Base-by-base conservation (phyloP, 2,888 invertebrate species). In the Dichetophora obliterata region DNA sequence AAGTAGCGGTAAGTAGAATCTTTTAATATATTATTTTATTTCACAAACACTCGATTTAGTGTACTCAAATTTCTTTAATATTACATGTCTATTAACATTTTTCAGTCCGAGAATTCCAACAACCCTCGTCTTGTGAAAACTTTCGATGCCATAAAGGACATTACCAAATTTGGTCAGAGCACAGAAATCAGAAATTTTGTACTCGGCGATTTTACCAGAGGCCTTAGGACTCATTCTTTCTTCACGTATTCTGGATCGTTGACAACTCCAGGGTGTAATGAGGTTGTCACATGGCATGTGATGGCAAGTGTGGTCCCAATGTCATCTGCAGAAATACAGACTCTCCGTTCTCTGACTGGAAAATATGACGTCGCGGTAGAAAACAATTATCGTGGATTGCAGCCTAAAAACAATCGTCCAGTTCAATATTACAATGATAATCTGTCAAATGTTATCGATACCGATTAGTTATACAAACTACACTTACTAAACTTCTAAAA, bases 211-310 rank as follows among this genome's bases (percentile, higher is more conserved):
- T 3, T 84, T 86, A 0, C 78, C 88, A 22, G 76, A 88, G 52
- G 83, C 85, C 11, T 31, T 31, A 34, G 16, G 16, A 68, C 22
- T 19, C 2, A 5, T 48, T 24, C 6, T 43, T 14, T 48, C 68
- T 27, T 43, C 3, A 4, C 16, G 37, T 8, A 5, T 54, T 9
- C 80, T 48, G 95, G 95, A 0, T 95, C 95, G 0, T 89, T 95
- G 68, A 95, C 95, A 5, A 94, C 95, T 0, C 95, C 95, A 0
- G 90, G 85, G 0, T 95, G 95, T 85, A 91, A 92, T 70, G 94
- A 95, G 83, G 91, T 91, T 0, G 94, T 95, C 54, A 91, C 91
- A 6, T 95, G 95, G 94, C 93, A 93, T 37, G 91, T 95, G 0
- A 91, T 93, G 77, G 89, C 90, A 0, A 89, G 91, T n/a, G 90